These are phyloP conservation scores for Perca flavescens DNA, from an alignment of 2,113 vertebrate genomes.

Conservation along the genomic window DNA sequence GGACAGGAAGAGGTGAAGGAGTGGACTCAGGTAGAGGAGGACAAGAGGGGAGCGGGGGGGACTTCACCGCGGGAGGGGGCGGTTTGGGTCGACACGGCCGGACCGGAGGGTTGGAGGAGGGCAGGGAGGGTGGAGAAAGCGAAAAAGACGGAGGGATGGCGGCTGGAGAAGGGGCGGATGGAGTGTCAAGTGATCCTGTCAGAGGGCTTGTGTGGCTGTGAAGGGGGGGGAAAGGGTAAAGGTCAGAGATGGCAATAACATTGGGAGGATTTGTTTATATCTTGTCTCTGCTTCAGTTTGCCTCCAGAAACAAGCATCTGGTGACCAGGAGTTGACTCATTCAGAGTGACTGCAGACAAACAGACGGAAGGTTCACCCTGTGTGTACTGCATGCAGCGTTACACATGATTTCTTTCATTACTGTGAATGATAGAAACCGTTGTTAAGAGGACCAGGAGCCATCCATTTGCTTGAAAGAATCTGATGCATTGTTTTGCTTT, in stretches of 20 bases:
- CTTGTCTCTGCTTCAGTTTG: neutral
- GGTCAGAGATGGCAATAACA: constrained; percentile 1
- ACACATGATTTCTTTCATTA: constrained; percentile 9
- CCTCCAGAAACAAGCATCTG: neutral
- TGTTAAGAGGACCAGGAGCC: neutral
- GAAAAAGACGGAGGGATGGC: constrained; percentile 38
- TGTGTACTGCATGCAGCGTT: neutral
- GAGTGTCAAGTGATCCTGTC: constrained; percentile 38
- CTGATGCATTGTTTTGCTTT: neutral
- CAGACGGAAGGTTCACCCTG: neutral
- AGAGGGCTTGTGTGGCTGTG: constrained; percentile 60
- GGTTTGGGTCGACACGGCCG: constrained; percentile 65
- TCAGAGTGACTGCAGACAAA: neutral
- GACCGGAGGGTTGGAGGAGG: constrained; percentile 35
- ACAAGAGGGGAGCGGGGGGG: constrained; percentile 57
- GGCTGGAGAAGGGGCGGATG: constrained; percentile 11
- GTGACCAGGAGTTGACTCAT: neutral
- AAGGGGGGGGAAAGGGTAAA: constrained; percentile 9
- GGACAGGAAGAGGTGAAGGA: constrained; percentile 58
- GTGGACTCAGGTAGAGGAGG: constrained; percentile 51
- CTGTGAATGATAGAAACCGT: neutral
- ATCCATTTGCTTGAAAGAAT: neutral
- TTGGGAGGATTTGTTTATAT: neutral
- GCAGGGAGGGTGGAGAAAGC: constrained; percentile 28
- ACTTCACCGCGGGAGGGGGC: constrained; percentile 29